These are phyloP conservation scores for Avahi laniger DNA, from an alignment of 2,797 vertebrate genomes.

Conservation along the genomic window DNA sequence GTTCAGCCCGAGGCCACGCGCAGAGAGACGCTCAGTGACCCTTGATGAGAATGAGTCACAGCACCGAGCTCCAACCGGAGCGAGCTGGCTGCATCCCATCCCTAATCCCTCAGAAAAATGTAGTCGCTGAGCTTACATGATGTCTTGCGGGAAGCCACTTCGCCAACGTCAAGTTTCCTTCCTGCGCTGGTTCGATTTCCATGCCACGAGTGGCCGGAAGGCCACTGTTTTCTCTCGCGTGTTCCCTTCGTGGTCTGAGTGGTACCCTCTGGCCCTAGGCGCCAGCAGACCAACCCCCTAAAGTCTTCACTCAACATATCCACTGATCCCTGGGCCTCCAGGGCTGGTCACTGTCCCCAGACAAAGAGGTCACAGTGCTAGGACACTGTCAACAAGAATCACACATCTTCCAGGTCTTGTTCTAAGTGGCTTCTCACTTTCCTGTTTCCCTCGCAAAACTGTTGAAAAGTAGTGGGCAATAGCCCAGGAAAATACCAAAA, in stretches of 20 bases:
- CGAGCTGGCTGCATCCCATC: slow-evolving; percentile 30
- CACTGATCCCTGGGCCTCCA: neutral
- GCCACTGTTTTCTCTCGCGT: neutral
- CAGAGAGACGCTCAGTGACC: slow-evolving; percentile 63
- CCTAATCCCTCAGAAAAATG: slow-evolving; percentile 56
- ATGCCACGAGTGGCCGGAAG: fast-evolving
- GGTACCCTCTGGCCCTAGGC: neutral
- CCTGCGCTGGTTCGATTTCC: neutral
- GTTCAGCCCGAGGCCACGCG: slow-evolving; percentile 76
- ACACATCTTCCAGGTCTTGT: fast-evolving
- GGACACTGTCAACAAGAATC: neutral
- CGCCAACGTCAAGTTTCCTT: neutral
- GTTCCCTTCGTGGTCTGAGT: neutral
- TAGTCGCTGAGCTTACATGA: neutral
- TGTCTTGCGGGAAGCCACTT: neutral
- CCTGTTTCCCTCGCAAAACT: neutral
- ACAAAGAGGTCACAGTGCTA: neutral
- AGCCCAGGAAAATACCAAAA: neutral
- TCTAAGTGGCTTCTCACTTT: neutral
- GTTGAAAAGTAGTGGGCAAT: neutral
- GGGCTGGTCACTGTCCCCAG: neutral
- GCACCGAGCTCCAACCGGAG: neutral
- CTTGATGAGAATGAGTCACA: slow-evolving; percentile 70
- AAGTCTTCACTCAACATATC: neutral
- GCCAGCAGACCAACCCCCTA: neutral